Evolutionary conservation across 2,797 vertebrate species (phyloP).

Genomic region (Columba guinea): DNA sequence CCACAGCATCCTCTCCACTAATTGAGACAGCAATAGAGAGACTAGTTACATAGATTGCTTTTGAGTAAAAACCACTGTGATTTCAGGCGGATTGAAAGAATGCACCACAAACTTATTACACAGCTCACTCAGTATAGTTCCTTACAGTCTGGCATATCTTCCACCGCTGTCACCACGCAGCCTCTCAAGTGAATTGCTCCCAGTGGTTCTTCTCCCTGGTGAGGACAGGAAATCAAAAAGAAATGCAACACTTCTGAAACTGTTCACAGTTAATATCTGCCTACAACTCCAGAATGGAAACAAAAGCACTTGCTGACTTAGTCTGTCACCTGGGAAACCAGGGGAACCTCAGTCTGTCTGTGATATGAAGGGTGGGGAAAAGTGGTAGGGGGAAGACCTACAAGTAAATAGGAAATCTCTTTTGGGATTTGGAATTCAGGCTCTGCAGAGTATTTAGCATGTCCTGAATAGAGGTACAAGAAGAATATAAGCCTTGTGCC

Average conservation of each 20-base stretch:
- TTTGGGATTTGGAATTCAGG: not conserved
- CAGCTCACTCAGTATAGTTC: not conserved
- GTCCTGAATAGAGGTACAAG: not conserved
- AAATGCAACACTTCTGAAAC: not conserved
- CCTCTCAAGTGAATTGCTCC: constrained; percentile 92
- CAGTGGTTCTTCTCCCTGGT: constrained; percentile 87
- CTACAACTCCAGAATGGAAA: not conserved
- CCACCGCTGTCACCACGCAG: constrained; percentile 91
- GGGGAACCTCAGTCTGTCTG: not conserved
- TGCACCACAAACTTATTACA: not conserved
- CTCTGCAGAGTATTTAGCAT: not conserved
- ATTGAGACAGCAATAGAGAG: not conserved
- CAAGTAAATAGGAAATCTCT: not conserved
- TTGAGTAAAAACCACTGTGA: not conserved
- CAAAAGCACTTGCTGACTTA: not conserved
- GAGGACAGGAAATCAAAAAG: not conserved
- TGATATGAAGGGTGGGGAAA: not conserved
- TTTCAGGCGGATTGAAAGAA: not conserved
- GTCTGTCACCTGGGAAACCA: not conserved
- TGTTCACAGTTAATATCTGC: not conserved
- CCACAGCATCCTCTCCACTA: not conserved
- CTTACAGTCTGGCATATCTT: constrained; percentile 90
- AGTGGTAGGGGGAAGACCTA: not conserved
- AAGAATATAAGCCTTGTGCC: not conserved
- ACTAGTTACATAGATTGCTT: not conserved